Conservation (phyloP, 2,888 invertebrate species). For the Leptarthrus brevirostris region DNA sequence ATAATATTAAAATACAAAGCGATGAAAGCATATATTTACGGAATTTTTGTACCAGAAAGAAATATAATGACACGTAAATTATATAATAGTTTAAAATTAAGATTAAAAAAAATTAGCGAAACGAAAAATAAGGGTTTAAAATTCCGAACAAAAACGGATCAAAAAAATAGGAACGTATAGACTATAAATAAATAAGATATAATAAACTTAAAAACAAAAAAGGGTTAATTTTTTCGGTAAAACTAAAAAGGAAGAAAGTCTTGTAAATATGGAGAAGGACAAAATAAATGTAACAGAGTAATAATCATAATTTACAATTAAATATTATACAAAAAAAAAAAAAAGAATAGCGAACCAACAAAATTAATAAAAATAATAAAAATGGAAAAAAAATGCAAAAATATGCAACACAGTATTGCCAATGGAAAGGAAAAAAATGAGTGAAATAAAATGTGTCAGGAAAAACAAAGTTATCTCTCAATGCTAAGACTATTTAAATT, state of each 20-base stretch:
- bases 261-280: constrained; percentile 24
- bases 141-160: constrained; percentile 50
- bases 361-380: constrained; percentile 55
- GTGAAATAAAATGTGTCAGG: constrained; percentile 64
- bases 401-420: constrained; percentile 19
- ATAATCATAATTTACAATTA: constrained; percentile 52
- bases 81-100: constrained; percentile 49
- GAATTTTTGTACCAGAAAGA: constrained; percentile 53
- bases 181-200: constrained; percentile 54
- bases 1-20: constrained; percentile 32
- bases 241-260: constrained; percentile 25
- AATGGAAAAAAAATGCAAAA: constrained; percentile 5
- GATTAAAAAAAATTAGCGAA: constrained; percentile 35
- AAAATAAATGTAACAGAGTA: constrained; percentile 42
- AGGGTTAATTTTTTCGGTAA: constrained; percentile 29
- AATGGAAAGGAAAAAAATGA: constrained; percentile 59
- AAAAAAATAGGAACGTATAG: constrained; percentile 56
- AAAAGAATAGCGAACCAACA: constrained; percentile 53
- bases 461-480: constrained; percentile 53
- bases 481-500: constrained; percentile 35
- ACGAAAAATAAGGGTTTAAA: constrained; percentile 52
- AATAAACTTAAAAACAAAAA: constrained; percentile 35
- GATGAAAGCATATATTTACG: constrained; percentile 52
- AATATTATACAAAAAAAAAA: constrained; percentile 43
- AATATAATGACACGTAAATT: constrained; percentile 43